Evolutionary conservation across 2,113 vertebrate species (phyloP), one percentile per base, ranked within the genome.

Genomic region (Canis aureus): DNA sequence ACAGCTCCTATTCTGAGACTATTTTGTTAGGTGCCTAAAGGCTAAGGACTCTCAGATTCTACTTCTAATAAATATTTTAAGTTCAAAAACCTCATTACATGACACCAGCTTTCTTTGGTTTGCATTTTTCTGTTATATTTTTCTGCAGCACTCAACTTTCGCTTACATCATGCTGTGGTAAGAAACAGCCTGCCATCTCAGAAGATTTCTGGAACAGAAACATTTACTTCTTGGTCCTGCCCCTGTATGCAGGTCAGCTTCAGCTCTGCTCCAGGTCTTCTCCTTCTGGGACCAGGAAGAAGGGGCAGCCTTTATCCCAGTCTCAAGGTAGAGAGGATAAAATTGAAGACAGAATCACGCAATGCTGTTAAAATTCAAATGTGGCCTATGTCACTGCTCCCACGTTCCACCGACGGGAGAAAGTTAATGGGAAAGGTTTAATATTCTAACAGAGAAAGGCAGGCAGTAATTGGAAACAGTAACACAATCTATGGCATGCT

Each of bases 401-500:
- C 27, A 11, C 3, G 1, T 71, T 20, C 38, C 32, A 19, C 0
- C 2, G 25, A 80, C 3, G 1, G 57, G 20, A 32, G 29, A 25
- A 53, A 17, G 49, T 19, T 57, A 20, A 29, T 13, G 55, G 73
- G 17, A 59, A 66, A 57, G n/a, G 11, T 38, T 80, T 32, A n/a
- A 71, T 57, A 32, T 27, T 35, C 22, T 17, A 9, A 38, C 69
- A 85, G n/a, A 69, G 78, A 76, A n/a, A 59, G 73, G 10, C n/a
- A 17, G 67, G 59, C 4, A 19, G 7, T 2, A 4, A 16, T 6
- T 16, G 16, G 51, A 57, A 71, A 71, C 8, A 12, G 16, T 5
- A 10, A 57, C 2, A 9, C 51, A 11, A 25, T 22, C 71, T 17
- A n/a, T 6, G 2, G 7, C 19, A 12, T 8, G 13, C 1, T 8